Conservation (phyloP, 30 jellyfish, hydroid and myxozoan species). For the Aurelia coerulea region DNA sequence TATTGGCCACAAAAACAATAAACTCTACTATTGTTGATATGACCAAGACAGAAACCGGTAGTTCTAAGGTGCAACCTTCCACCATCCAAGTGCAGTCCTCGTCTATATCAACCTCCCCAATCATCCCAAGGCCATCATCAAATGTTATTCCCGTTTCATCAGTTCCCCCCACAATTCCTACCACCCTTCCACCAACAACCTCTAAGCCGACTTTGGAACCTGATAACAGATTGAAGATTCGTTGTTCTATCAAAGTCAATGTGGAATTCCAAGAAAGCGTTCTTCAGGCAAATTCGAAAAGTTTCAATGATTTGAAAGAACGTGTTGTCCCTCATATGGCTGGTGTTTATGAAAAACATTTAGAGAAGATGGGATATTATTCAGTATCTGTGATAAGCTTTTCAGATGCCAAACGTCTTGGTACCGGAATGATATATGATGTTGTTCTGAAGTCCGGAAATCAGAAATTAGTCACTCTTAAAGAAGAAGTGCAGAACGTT, state of each 20-base stretch:
- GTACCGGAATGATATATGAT: constrained; percentile 4
- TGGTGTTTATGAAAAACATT: constrained; percentile 14
- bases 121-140: too few species aligned
- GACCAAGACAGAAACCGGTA: too few species aligned
- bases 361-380: neutral
- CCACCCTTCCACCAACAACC: neutral
- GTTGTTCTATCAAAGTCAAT: constrained; percentile 30
- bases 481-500: neutral
- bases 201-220: constrained; percentile 34
- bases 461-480: neutral
- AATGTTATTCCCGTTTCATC: too few species aligned
- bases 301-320: constrained; percentile 11
- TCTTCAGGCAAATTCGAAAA: neutral
- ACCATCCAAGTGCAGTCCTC: too few species aligned
- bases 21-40: too few species aligned
- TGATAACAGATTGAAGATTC: constrained; percentile 20
- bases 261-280: constrained; percentile 25
- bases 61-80: too few species aligned
- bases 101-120: too few species aligned
- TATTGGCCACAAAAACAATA: too few species aligned
- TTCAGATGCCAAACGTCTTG: constrained; percentile 32
- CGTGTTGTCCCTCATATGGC: constrained; percentile 36
- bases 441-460: neutral
- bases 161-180: too few species aligned
- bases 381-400: constrained; percentile 20